phyloP scores from a whole-genome alignment of 2,113 vertebrate species.

The Arenaria interpres region DNA sequence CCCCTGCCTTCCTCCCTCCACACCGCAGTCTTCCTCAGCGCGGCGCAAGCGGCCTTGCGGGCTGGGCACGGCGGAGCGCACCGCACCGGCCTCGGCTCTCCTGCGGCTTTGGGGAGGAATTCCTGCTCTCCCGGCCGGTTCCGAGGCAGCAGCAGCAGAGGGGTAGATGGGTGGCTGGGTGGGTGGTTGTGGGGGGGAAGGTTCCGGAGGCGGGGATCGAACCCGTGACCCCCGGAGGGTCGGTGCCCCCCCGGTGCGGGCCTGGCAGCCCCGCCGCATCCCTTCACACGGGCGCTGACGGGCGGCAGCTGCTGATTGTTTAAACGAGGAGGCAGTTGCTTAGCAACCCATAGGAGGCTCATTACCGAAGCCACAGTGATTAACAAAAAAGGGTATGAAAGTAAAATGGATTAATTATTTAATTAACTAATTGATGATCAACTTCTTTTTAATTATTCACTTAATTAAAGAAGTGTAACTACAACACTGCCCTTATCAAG shows the following conservation, averaged over 20 bases:
- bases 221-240: background rate
- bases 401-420: slow-evolving; percentile 79
- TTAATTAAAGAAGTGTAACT: slow-evolving; percentile 82
- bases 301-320: slow-evolving; percentile 78
- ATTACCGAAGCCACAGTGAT: slow-evolving; percentile 83
- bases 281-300: slow-evolving; percentile 46
- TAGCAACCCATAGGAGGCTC: slow-evolving; percentile 82
- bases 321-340: slow-evolving; percentile 79
- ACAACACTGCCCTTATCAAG: slow-evolving; percentile 74
- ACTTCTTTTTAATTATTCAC: slow-evolving; percentile 85
- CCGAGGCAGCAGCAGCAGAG: too few species aligned
- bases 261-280: slow-evolving; percentile 14
- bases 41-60: background rate
- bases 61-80: background rate
- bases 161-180: too few species aligned
- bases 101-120: background rate
- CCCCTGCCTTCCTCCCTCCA: background rate
- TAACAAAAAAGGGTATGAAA: slow-evolving; percentile 80
- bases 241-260: background rate
- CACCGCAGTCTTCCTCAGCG: background rate
- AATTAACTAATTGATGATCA: slow-evolving; percentile 85
- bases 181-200: rapidly evolving
- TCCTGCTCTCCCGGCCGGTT: background rate
- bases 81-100: rapidly evolving
- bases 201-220: background rate